Percentiles rank a stretch among this genome's conserved stretches.
Conservation (phyloP, 2,113 vertebrate genomes). For the Protobothrops flavoviridis region DNA sequence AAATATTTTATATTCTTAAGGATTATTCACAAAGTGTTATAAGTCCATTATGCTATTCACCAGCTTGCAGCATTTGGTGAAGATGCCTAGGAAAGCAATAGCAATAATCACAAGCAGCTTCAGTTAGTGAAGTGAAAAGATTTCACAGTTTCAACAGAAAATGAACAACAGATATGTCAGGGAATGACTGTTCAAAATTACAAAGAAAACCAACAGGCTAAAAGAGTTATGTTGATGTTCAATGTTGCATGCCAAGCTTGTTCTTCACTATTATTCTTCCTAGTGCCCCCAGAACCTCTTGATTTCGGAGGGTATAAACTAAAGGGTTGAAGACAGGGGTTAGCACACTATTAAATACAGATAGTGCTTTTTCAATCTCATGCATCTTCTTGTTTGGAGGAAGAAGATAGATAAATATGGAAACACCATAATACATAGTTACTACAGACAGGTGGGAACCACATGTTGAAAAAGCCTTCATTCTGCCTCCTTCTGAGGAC, state of each 20-base stretch:
- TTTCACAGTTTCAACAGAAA: background rate
- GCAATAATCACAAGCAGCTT: background rate
- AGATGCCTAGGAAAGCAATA: background rate
- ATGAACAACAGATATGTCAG: background rate
- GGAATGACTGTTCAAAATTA: background rate
- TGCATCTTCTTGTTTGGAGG: background rate
- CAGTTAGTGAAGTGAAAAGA: background rate
- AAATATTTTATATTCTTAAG: background rate
- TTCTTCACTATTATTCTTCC: background rate
- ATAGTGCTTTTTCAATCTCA: background rate
- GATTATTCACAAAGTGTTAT: background rate
- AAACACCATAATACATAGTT: background rate
- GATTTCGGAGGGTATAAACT: background rate
- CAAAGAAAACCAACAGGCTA: background rate
- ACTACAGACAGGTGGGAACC: constrained; percentile 47
- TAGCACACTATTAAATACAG: background rate
- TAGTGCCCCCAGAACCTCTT: background rate
- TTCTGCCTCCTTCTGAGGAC: background rate
- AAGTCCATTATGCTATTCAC: background rate
- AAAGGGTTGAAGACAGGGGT: constrained; percentile 1
- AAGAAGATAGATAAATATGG: background rate
- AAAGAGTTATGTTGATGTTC: background rate
- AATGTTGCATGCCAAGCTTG: background rate
- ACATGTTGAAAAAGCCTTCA: constrained; percentile 32
- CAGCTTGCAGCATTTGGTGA: background rate